Percentiles rank a stretch among this genome's conserved stretches.
Conservation (phyloP, 2,113 vertebrate species). For the Pygoscelis adeliae region DNA sequence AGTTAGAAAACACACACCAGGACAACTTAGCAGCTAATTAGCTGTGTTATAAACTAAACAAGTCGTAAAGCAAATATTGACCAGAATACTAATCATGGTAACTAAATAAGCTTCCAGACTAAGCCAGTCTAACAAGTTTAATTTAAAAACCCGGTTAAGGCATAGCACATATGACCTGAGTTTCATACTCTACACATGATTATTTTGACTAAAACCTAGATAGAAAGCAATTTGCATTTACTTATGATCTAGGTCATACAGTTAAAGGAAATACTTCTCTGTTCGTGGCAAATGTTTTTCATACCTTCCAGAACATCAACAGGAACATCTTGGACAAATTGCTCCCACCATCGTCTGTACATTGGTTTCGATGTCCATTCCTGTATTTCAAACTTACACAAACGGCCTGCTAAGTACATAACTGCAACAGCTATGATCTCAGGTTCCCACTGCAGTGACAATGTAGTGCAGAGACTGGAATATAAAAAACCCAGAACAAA, state of each 20-base stretch:
- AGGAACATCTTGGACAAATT: constrained; percentile 97
- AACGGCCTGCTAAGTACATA: constrained; percentile 95
- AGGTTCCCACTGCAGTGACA: constrained; percentile 98
- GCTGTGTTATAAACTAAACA: background rate
- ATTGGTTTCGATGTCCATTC: constrained; percentile 97
- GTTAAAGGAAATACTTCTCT: background rate
- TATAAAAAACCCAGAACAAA: background rate
- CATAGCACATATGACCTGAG: background rate
- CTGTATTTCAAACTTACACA: constrained; percentile 98
- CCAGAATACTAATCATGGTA: background rate
- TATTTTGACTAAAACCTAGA: background rate
- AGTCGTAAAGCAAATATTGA: background rate
- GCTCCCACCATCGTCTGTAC: constrained; percentile 97
- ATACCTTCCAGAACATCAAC: constrained; percentile 97
- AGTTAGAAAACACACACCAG: background rate
- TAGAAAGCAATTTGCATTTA: background rate
- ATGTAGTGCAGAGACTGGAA: constrained; percentile 92
- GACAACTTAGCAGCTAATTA: background rate
- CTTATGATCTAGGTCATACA: background rate
- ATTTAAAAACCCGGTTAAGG: background rate
- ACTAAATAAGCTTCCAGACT: background rate
- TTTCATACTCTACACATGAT: accelerated
- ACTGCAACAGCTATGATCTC: constrained; percentile 98
- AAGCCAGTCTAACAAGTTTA: background rate
- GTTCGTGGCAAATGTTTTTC: background rate